These are phyloP conservation scores for Pharmacophagus antenor DNA, from an alignment of 2,888 invertebrate species.

Conservation along the genomic window DNA sequence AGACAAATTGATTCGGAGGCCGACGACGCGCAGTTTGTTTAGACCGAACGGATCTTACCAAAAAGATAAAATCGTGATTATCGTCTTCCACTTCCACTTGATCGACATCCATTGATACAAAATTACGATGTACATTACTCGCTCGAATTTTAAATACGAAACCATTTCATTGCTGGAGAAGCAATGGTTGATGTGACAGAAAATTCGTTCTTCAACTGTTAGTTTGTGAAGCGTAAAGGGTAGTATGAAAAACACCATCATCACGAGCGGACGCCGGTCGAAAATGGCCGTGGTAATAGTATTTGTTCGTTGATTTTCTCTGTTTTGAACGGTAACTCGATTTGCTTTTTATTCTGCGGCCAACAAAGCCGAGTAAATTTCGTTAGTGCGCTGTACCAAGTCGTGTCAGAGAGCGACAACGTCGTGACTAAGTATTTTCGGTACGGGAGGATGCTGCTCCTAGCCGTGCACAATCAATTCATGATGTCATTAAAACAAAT, in stretches of 20 bases:
- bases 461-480: constrained; percentile 70
- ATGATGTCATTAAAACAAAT: constrained; percentile 72
- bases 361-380: constrained; percentile 74
- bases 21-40: constrained; percentile 70
- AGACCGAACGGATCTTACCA: constrained; percentile 63
- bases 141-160: not conserved
- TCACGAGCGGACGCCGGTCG: constrained; percentile 74
- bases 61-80: constrained; percentile 74
- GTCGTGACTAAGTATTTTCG: constrained; percentile 55
- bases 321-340: constrained; percentile 78
- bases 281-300: constrained; percentile 77
- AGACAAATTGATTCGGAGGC: constrained; percentile 69
- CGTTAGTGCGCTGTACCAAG: constrained; percentile 57
- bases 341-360: constrained; percentile 71
- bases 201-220: not conserved
- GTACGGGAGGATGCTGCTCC: constrained; percentile 39
- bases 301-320: constrained; percentile 79
- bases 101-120: not conserved
- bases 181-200: constrained; percentile 40
- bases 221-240: constrained; percentile 26
- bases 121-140: constrained; percentile 41
- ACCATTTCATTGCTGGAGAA: constrained; percentile 2
- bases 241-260: constrained; percentile 65
- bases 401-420: constrained; percentile 53
- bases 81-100: constrained; percentile 49